phyloP scores from a whole-genome alignment of 2,888 invertebrate species.

The Crematogaster levior region DNA sequence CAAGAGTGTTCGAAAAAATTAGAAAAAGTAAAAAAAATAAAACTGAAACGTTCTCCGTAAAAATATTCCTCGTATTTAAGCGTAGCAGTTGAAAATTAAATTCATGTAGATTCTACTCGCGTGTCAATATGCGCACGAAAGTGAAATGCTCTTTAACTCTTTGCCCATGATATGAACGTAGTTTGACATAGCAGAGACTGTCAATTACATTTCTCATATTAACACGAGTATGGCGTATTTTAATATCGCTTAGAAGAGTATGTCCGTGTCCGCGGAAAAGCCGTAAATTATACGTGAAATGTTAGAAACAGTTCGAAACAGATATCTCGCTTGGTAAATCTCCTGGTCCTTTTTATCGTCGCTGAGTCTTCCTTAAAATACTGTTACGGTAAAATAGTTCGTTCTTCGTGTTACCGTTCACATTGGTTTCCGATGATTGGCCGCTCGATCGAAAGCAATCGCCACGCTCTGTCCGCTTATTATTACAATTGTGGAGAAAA shows the following conservation, averaged over 20 bases:
- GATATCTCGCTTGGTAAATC: conserved; percentile 1
- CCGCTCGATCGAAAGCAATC: conserved; percentile 81
- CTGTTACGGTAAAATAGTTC: conserved; percentile 20
- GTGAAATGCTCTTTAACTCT: background rate
- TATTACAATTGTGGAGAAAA: conserved; percentile 62
- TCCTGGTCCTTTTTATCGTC: background rate
- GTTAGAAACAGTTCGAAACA: conserved; percentile 3
- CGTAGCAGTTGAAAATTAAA: background rate
- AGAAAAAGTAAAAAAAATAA: background rate
- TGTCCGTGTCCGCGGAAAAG: background rate
- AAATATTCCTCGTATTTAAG: background rate
- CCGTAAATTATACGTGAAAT: background rate
- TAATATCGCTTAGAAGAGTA: conserved; percentile 3
- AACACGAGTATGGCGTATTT: background rate
- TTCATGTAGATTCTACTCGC: background rate
- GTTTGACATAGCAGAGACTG: background rate
- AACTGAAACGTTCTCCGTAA: background rate
- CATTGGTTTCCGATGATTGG: conserved; percentile 84
- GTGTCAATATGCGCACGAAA: conserved; percentile 5
- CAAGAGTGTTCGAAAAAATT: background rate
- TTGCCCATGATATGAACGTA: conserved; percentile 17
- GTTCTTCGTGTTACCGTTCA: conserved; percentile 45
- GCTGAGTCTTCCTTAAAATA: conserved; percentile 26
- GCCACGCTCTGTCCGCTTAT: conserved; percentile 74
- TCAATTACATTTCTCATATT: conserved; percentile 26